Percentiles rank a stretch among this genome's conserved stretches.
Conservation (phyloP, 2,113 vertebrate species). For the Menura novaehollandiae region DNA sequence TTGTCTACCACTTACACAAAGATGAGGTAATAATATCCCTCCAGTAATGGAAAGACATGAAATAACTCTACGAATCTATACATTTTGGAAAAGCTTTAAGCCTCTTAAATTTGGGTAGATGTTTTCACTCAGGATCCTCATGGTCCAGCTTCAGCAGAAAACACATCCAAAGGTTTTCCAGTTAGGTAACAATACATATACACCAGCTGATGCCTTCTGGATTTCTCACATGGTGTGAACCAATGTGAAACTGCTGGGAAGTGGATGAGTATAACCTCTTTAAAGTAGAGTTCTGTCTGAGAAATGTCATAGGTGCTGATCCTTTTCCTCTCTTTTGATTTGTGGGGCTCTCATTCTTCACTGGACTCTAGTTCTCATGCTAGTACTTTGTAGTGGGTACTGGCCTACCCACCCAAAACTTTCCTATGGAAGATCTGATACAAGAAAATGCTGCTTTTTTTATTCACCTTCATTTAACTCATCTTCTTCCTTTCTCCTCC, state of each 20-base stretch:
- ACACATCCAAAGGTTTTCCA: background rate
- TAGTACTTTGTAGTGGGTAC: background rate
- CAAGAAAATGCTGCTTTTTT: background rate
- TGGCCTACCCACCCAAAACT: background rate
- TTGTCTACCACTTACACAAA: background rate
- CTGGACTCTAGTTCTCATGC: background rate
- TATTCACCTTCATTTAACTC: background rate
- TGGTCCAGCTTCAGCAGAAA: background rate
- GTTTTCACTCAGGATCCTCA: background rate
- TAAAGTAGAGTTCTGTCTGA: background rate
- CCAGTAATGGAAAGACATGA: background rate
- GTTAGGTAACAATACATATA: background rate
- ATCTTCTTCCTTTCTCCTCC: background rate
- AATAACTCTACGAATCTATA: background rate
- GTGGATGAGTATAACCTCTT: background rate
- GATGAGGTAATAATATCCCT: background rate
- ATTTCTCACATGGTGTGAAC: background rate
- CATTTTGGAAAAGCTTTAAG: background rate
- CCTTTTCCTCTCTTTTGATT: background rate
- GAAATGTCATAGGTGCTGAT: background rate
- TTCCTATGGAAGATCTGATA: background rate
- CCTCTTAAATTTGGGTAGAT: background rate
- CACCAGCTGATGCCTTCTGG: background rate
- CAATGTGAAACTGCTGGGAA: background rate
- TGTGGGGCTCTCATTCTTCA: background rate